Conservation (phyloP, 2,797 vertebrate genomes). For the Coregonus suidteri region DNA sequence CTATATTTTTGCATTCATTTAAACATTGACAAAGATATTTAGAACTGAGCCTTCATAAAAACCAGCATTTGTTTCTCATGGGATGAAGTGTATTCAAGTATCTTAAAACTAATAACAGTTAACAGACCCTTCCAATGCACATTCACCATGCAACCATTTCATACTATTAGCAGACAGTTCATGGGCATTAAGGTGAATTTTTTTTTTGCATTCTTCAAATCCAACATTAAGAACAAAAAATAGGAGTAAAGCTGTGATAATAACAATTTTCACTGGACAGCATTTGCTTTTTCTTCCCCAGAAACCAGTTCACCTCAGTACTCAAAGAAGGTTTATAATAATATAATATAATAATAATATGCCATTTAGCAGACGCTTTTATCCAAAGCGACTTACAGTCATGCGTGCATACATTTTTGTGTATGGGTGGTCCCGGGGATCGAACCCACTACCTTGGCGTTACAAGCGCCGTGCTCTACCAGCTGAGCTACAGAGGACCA, state of each 20-base stretch:
- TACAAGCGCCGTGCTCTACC: too few relatives aligned
- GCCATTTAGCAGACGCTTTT: too few relatives aligned
- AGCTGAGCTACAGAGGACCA: too few relatives aligned
- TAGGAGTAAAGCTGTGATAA: neutral
- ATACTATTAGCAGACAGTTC: neutral
- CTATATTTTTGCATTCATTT: too few relatives aligned
- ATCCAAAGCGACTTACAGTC: too few relatives aligned
- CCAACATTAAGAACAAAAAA: neutral
- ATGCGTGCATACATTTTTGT: too few relatives aligned
- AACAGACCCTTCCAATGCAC: neutral
- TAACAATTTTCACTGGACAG: constrained; percentile 38
- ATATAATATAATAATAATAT: too few relatives aligned
- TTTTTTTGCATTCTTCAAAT: constrained; percentile 8
- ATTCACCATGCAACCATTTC: neutral
- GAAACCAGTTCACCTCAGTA: constrained; percentile 2
- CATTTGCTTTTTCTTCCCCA: constrained; percentile 41
- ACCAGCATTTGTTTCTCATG: constrained; percentile 19
- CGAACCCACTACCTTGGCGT: too few relatives aligned
- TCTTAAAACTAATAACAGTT: neutral
- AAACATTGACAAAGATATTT: constrained; percentile 4
- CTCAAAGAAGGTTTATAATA: neutral
- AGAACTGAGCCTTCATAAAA: constrained; percentile 27
- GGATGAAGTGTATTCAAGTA: neutral
- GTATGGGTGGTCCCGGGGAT: too few relatives aligned
- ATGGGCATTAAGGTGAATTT: neutral